Percentiles rank a stretch among this genome's conserved stretches.
Evolutionary conservation across 1,140 invertebrate genomes (phyloP).

Genomic region (Gonioctena quinquepunctata): DNA sequence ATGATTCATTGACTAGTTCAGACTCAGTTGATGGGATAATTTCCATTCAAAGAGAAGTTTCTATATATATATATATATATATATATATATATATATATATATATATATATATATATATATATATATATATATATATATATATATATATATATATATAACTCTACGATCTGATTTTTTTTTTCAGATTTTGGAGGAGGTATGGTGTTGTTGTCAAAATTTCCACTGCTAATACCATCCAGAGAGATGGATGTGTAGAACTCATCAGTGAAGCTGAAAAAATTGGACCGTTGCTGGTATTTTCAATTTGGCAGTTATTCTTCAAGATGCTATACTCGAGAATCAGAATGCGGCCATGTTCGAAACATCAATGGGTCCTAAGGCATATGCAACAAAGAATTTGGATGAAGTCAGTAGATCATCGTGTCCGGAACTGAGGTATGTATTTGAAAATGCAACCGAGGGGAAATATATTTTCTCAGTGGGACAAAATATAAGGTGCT

Average conservation of each 20-base stretch:
- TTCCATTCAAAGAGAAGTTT: no score
- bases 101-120: no score
- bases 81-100: no score
- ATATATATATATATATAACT: no score
- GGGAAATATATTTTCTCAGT: no score
- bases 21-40: no score
- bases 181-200: slow-evolving; percentile 60
- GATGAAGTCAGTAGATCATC: slow-evolving; percentile 59
- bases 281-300: slow-evolving; percentile 76
- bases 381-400: slow-evolving; percentile 56
- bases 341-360: slow-evolving; percentile 59
- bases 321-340: slow-evolving; percentile 60
- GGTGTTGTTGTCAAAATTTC: slow-evolving; percentile 60
- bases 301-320: slow-evolving; percentile 72
- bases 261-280: slow-evolving; percentile 62
- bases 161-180: neutral
- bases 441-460: no score
- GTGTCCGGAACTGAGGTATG: no score
- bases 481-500: no score
- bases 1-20: no score
- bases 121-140: no score
- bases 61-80: no score
- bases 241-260: slow-evolving; percentile 60
- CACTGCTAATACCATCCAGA: slow-evolving; percentile 57
- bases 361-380: slow-evolving; percentile 59